phyloP scores from a whole-genome alignment of 2,797 vertebrate species.

The Lerista edwardsae region DNA sequence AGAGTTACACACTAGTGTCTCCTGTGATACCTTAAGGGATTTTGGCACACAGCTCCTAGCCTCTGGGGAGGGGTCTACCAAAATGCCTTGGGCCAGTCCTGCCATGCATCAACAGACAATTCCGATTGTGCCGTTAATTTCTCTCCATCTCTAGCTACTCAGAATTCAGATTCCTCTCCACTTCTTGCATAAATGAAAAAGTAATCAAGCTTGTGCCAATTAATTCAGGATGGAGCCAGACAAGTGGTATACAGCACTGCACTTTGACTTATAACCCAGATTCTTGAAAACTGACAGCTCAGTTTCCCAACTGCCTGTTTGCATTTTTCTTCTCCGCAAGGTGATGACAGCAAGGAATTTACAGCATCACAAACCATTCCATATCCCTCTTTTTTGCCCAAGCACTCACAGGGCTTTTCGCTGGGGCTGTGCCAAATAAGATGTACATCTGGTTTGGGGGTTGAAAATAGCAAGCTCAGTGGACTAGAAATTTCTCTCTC shows the following conservation, averaged over 20 bases:
- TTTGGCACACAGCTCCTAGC: neutral
- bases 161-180: neutral
- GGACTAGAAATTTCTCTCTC: neutral
- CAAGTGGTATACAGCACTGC: neutral
- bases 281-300: constrained; percentile 36
- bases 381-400: neutral
- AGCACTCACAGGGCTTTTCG: neutral
- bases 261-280: neutral
- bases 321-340: constrained; percentile 20
- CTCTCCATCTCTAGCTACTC: neutral
- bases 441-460: neutral
- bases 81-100: neutral
- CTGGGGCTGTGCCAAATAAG: neutral
- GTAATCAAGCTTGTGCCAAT: constrained; percentile 24
- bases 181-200: neutral
- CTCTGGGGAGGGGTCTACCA: neutral
- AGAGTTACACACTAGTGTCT: neutral
- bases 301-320: constrained; percentile 8
- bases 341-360: constrained; percentile 27
- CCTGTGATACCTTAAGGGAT: neutral
- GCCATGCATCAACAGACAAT: neutral
- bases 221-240: constrained; percentile 37
- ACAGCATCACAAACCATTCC: neutral
- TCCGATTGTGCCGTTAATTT: neutral
- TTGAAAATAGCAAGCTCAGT: neutral